phyloP scores from a whole-genome alignment of 2,797 vertebrate species.

The Urophycis tenuis region DNA sequence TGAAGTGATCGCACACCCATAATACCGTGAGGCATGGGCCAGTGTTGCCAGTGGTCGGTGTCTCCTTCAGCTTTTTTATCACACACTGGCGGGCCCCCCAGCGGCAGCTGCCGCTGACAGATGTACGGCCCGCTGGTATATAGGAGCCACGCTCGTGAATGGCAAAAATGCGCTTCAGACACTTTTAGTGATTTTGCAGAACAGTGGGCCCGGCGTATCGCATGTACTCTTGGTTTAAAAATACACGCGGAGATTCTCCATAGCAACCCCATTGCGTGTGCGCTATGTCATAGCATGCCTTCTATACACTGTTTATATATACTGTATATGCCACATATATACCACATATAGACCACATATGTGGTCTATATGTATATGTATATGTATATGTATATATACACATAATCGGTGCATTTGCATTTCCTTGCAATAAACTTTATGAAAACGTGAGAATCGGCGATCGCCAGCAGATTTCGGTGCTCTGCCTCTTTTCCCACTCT shows the following conservation, averaged over 20 bases:
- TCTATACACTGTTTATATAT: constrained; percentile 50
- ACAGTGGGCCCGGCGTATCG: constrained; percentile 46
- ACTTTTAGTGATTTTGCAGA: constrained; percentile 59
- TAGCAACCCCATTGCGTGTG: constrained; percentile 44
- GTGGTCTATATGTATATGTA: too few species aligned
- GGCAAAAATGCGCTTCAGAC: constrained; percentile 64
- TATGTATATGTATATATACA: neutral
- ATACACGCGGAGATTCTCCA: constrained; percentile 46
- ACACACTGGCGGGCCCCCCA: constrained; percentile 53
- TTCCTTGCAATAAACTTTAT: neutral
- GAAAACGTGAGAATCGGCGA: constrained; percentile 26
- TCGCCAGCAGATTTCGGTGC: constrained; percentile 9
- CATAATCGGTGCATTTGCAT: neutral
- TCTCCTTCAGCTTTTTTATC: constrained; percentile 27
- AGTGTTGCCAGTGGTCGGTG: constrained; percentile 23
- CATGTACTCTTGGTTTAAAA: constrained; percentile 53
- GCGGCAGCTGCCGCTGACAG: constrained; percentile 77
- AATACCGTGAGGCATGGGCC: constrained; percentile 23
- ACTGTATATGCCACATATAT: constrained; percentile 5
- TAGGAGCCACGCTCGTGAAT: constrained; percentile 54
- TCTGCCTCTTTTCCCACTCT: constrained; percentile 7
- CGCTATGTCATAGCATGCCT: neutral
- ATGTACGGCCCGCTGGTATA: constrained; percentile 48
- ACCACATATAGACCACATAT: neutral
- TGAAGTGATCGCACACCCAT: neutral